These are phyloP conservation scores for Cariama cristata DNA, from an alignment of 2,113 vertebrate genomes.

Conservation along the genomic window DNA sequence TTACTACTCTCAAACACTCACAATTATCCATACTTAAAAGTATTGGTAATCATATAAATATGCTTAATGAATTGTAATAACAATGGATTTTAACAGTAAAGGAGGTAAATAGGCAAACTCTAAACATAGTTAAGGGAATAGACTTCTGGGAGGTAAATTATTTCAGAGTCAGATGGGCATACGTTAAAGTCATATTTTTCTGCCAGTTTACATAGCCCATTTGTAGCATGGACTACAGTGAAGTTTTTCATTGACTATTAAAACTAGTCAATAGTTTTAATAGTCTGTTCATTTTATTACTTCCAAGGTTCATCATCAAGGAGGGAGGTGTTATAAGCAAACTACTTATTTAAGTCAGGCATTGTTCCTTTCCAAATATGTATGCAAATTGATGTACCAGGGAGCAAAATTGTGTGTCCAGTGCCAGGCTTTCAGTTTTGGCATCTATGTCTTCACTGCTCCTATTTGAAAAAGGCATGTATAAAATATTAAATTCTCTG, in stretches of 20 bases:
- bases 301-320: not conserved
- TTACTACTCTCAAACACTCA: not conserved
- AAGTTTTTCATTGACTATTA: not conserved
- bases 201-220: not conserved
- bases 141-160: not conserved
- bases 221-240: not conserved
- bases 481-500: constrained; percentile 46
- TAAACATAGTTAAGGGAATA: not conserved
- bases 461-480: not conserved
- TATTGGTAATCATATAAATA: constrained; percentile 5
- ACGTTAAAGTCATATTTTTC: not conserved
- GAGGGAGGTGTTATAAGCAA: not conserved
- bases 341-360: constrained; percentile 27
- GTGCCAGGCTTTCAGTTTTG: constrained; percentile 47
- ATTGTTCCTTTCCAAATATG: constrained; percentile 20
- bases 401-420: not conserved
- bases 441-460: constrained; percentile 17
- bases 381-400: constrained; percentile 49
- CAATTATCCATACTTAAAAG: constrained; percentile 20
- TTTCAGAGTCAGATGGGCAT: not conserved
- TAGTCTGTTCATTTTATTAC: not conserved
- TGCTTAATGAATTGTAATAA: constrained; percentile 7
- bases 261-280: not conserved
- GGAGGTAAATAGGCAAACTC: not conserved
- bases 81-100: not conserved